These are phyloP conservation scores for Coendou prehensilis DNA, from an alignment of 2,797 vertebrate genomes.

Conservation along the genomic window DNA sequence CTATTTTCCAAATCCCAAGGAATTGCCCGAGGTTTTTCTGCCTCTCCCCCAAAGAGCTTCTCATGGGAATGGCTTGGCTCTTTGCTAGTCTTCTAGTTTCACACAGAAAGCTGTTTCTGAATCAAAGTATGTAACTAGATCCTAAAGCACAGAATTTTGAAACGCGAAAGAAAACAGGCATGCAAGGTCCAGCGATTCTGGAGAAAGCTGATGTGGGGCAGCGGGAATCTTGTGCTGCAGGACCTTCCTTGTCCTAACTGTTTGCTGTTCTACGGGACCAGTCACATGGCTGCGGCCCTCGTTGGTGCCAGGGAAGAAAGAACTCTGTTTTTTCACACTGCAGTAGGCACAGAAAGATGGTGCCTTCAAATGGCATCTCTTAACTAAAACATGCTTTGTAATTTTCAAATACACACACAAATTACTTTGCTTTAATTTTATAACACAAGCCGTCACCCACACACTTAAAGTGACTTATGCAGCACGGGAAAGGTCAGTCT, in stretches of 20 bases:
- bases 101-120: not conserved
- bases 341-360: not conserved
- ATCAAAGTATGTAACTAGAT: not conserved
- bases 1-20: constrained; percentile 9
- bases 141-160: not conserved
- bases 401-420: not conserved
- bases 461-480: not conserved
- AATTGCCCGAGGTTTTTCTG: not conserved
- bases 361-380: not conserved
- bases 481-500: not conserved
- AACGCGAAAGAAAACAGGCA: not conserved
- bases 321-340: not conserved
- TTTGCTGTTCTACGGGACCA: not conserved
- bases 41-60: not conserved
- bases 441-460: not conserved
- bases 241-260: not conserved
- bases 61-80: not conserved
- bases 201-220: not conserved
- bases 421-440: not conserved
- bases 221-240: not conserved
- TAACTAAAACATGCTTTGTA: not conserved
- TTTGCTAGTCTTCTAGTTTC: not conserved
- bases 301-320: not conserved
- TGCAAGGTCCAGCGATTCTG: not conserved
- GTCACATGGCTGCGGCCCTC: not conserved